Conservation (phyloP, 2,113 vertebrate genomes). For the Pollimyrus isidori region DNA sequence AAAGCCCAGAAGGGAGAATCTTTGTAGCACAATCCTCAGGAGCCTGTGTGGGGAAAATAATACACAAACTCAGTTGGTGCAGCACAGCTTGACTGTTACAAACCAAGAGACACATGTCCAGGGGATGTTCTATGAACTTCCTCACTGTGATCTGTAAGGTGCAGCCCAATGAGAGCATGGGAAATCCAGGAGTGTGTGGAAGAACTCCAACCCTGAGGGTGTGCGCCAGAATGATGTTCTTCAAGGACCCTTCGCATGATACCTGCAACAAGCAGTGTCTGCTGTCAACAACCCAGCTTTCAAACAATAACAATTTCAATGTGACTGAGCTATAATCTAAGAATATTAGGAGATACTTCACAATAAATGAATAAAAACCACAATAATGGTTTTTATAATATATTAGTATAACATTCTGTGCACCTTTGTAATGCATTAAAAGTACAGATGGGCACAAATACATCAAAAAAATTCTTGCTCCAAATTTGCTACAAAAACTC, state of each 20-base stretch:
- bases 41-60: conserved; percentile 58
- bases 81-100: background rate
- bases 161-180: conserved; percentile 66
- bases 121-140: background rate
- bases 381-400: background rate
- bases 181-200: conserved; percentile 64
- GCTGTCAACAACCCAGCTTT: background rate
- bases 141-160: conserved; percentile 86
- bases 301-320: background rate
- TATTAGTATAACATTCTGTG: background rate
- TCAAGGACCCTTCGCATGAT: conserved; percentile 54
- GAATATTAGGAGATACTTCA: background rate
- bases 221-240: conserved; percentile 60
- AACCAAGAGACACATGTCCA: background rate
- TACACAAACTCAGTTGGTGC: background rate
- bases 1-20: conserved; percentile 75
- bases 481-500: background rate
- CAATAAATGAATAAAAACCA: background rate
- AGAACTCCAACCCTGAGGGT: conserved; percentile 80
- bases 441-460: background rate
- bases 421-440: background rate
- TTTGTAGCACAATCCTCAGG: conserved; percentile 78
- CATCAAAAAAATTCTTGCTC: background rate
- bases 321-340: background rate
- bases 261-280: conserved; percentile 58